phyloP scores from a whole-genome alignment of 2,797 vertebrate genomes.

The Neosilurus mollespiculum region DNA sequence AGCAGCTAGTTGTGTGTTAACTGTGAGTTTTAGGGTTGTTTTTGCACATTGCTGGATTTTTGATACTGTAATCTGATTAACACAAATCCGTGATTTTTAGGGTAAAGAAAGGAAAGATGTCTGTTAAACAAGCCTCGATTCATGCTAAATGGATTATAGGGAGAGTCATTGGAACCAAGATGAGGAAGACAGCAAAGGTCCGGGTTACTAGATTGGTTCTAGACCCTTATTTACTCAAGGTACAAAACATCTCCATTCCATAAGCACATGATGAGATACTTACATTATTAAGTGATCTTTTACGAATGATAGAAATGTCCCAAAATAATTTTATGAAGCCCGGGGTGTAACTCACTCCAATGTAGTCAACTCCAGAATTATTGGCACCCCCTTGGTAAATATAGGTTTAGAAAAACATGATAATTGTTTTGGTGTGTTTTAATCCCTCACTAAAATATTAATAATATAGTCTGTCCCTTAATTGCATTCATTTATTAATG shows the following conservation, averaged over 20 bases:
- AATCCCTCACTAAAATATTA: not conserved
- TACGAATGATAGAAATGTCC: not conserved
- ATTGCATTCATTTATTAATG: too few relatives aligned
- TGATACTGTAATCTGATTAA: not conserved
- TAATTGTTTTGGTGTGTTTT: not conserved
- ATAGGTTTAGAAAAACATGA: not conserved
- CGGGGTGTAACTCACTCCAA: not conserved
- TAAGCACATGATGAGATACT: not conserved
- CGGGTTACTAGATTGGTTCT: slow-evolving; percentile 90
- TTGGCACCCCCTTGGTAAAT: not conserved
- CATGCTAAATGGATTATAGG: slow-evolving; percentile 96
- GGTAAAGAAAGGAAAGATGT: slow-evolving; percentile 63
- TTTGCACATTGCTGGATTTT: not conserved
- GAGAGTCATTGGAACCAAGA: slow-evolving; percentile 93
- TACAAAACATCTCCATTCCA: slow-evolving; percentile 41
- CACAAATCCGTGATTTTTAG: slow-evolving; percentile 1
- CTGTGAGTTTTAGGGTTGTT: not conserved
- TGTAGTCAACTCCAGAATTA: not conserved
- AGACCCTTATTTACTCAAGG: slow-evolving; percentile 91
- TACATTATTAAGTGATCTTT: not conserved
- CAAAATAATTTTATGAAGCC: not conserved
- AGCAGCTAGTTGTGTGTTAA: not conserved
- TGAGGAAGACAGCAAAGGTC: slow-evolving; percentile 94
- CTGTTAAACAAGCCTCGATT: slow-evolving; percentile 71
- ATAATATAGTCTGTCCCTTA: not conserved